Evolutionary conservation across 2,888 invertebrate genomes (phyloP), one percentile per base, ranked within the genome.

Genomic region (Villa cingulata): DNA sequence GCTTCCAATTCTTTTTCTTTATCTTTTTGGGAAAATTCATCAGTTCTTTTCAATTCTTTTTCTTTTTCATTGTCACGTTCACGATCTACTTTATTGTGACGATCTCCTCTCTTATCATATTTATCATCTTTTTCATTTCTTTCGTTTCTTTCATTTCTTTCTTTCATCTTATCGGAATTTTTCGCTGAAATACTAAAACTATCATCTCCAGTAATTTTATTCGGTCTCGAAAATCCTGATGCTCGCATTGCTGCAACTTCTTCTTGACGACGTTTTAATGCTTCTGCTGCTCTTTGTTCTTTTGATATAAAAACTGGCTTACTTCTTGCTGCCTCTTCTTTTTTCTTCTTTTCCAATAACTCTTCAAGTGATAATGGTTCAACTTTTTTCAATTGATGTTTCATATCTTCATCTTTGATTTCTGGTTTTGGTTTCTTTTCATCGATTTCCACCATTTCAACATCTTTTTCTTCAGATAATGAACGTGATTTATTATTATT

Each of bases 281-380:
- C 98, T 59, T 92, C 79, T 1, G 82, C 84, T 1, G 84, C 89
- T 58, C 98, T 76, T 65, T 98, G 91, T 65, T 95, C 95, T 73
- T 96, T 97, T 0, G 92, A 89, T 36, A 98, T 72, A 65, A 99
- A 98, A 29, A 94, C 91, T 0, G 98, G 98, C 74, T 96, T 97
- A 57, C 92, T 89, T 45, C 88, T 77, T 2, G 89, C 92, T 60
- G 86, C 88, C 65, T 96, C 94, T 63, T 95, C 95, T 1, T 90
- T 90, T 62, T 97, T 95, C 64, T 95, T 95, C 68, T 94, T 95
- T 0, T 90, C 86, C 42, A 98, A 71, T 37, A 99, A 68, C 65
- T 99, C 96, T 65, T 98, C 98, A 48, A 99, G 71, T 6, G 97
- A 97, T 16, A 97, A 70, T 0, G 98, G 98, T 62, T 96, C 95